A percentile compares a stretch with the other conserved stretches of the same genome.
These are phyloP conservation scores for Rhaphigaster nebulosa DNA, from an alignment of 2,888 invertebrate genomes.

Conservation along the genomic window DNA sequence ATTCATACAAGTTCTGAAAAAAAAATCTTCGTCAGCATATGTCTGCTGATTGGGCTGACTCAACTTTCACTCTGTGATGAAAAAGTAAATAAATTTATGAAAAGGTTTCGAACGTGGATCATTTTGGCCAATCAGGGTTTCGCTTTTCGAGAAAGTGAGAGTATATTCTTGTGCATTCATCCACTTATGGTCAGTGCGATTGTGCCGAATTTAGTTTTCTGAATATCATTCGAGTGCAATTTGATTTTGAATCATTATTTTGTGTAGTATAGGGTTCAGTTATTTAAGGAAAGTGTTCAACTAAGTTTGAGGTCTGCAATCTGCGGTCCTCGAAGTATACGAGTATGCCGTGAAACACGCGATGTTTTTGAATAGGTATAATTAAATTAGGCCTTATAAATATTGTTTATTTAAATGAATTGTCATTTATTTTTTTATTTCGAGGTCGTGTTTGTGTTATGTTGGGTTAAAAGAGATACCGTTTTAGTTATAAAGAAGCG, in stretches of 20 bases:
- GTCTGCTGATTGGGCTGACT: not conserved
- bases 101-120: constrained; percentile 2
- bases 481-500: no score
- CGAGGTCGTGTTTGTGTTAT: no score
- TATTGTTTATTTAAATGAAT: no score
- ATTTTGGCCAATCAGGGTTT: not conserved
- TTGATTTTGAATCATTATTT: not conserved
- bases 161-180: not conserved
- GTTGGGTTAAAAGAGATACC: no score
- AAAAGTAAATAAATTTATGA: constrained; percentile 36
- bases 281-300: not conserved
- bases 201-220: not conserved
- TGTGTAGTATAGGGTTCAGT: not conserved
- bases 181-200: not conserved
- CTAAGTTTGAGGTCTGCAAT: not conserved
- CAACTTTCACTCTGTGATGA: not conserved
- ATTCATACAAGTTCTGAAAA: not conserved
- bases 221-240: not conserved
- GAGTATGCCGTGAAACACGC: no score
- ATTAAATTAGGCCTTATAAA: no score
- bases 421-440: no score
- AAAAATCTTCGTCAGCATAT: not conserved
- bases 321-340: not conserved
- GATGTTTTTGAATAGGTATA: no score
- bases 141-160: constrained; percentile 14